These are phyloP conservation scores for Rhombomys opimus DNA, from an alignment of 2,113 vertebrate genomes.

Conservation along the genomic window DNA sequence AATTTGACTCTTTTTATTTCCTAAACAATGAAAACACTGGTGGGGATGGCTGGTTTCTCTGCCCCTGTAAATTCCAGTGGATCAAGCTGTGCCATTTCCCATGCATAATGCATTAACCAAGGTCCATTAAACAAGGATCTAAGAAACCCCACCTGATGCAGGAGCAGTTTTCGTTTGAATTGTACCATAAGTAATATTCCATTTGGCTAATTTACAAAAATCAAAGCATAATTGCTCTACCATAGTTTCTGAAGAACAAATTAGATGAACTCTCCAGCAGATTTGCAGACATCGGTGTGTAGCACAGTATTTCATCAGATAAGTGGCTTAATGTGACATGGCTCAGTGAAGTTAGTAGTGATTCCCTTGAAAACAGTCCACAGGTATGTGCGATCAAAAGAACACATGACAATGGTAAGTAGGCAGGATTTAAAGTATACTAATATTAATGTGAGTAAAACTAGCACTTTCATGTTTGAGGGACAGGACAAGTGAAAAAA, in stretches of 20 bases:
- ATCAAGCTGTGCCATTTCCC: neutral
- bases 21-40: constrained; percentile 13
- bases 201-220: constrained; percentile 75
- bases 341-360: constrained; percentile 67
- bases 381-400: constrained; percentile 60
- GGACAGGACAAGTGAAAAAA: constrained; percentile 31
- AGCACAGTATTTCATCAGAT: constrained; percentile 66
- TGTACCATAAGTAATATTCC: constrained; percentile 74
- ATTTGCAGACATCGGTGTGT: constrained; percentile 67
- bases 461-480: neutral
- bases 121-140: constrained; percentile 59
- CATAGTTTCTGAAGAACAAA: constrained; percentile 71
- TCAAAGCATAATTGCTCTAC: constrained; percentile 74
- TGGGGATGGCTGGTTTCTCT: constrained; percentile 25
- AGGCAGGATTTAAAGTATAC: constrained; percentile 27
- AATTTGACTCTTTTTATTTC: constrained; percentile 1
- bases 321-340: constrained; percentile 69
- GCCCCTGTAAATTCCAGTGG: neutral
- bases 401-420: constrained; percentile 30
- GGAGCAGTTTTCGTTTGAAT: constrained; percentile 67
- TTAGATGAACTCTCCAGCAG: constrained; percentile 75
- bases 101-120: constrained; percentile 22
- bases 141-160: constrained; percentile 65
- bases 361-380: constrained; percentile 66
- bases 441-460: constrained; percentile 51